Conservation (phyloP, 2,113 vertebrate genomes). For the Abramis brama region DNA sequence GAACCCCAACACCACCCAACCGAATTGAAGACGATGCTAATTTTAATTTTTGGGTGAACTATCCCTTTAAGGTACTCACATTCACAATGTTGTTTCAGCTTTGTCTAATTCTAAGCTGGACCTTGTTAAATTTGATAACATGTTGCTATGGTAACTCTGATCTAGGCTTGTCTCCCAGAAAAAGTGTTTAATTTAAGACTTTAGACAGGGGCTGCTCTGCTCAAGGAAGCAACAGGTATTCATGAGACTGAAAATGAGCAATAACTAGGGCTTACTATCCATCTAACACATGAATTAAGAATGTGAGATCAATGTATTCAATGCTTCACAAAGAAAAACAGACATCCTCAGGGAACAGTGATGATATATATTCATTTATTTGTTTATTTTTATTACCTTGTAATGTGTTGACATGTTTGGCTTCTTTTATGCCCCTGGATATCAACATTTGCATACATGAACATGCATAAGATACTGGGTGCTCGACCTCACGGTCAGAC, state of each 20-base stretch:
- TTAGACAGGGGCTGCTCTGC: background rate
- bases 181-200: constrained; percentile 18
- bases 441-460: constrained; percentile 6
- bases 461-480: background rate
- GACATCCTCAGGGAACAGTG: constrained; percentile 10
- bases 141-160: constrained; percentile 51
- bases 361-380: constrained; percentile 19
- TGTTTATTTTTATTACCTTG: background rate
- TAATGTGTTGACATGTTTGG: constrained; percentile 26
- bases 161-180: background rate
- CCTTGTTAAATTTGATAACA: constrained; percentile 50
- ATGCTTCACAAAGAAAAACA: constrained; percentile 23
- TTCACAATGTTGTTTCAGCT: constrained; percentile 7
- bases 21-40: too few species aligned
- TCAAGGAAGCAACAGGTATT: constrained; percentile 17
- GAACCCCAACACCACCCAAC: too few species aligned
- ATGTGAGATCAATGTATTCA: background rate
- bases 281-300: constrained; percentile 25
- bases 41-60: too few species aligned
- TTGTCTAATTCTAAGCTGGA: constrained; percentile 38
- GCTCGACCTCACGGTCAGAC: background rate
- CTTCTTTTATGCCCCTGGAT: background rate
- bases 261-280: background rate
- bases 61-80: background rate
- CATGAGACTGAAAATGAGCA: constrained; percentile 8